phyloP scores from a whole-genome alignment of 2,888 invertebrate species.

The Drosophila borborema region DNA sequence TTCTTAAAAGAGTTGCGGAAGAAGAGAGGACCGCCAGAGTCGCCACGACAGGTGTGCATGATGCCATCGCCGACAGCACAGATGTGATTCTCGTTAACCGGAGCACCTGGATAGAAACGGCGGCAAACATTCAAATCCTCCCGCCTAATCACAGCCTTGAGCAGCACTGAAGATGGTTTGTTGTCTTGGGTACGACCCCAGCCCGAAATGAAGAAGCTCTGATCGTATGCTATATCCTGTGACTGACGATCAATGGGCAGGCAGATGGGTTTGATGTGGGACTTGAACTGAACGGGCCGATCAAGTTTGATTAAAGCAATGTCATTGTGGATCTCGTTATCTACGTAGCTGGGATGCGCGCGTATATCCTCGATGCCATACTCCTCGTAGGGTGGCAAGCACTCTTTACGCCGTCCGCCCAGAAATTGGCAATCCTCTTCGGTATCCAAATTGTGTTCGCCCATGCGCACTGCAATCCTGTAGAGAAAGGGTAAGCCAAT shows the following conservation, averaged over 20 bases:
- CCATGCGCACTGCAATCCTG: constrained; percentile 84
- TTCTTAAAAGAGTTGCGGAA: constrained; percentile 55
- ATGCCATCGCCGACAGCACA: constrained; percentile 77
- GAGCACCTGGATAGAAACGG: constrained; percentile 51
- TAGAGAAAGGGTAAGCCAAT: neutral
- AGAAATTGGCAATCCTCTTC: constrained; percentile 79
- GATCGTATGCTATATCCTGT: constrained; percentile 29
- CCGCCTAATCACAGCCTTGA: constrained; percentile 67
- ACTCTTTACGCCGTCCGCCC: constrained; percentile 59
- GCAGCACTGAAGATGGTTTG: constrained; percentile 53
- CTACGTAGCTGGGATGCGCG: constrained; percentile 86
- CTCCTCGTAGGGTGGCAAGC: constrained; percentile 85
- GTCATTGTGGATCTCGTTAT: constrained; percentile 85
- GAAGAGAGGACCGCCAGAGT: constrained; percentile 81
- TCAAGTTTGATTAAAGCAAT: constrained; percentile 87
- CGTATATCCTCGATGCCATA: constrained; percentile 81
- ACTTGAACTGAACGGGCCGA: constrained; percentile 55
- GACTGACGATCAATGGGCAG: constrained; percentile 72
- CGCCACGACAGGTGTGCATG: constrained; percentile 74
- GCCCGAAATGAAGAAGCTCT: constrained; percentile 73
- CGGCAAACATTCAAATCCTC: constrained; percentile 61
- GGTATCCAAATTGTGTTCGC: constrained; percentile 83
- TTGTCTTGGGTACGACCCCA: constrained; percentile 80
- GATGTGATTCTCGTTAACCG: constrained; percentile 69
- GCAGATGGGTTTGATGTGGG: constrained; percentile 79